These are phyloP conservation scores for Dipodomys stephensi DNA, from an alignment of 2,113 vertebrate genomes.

Conservation along the genomic window DNA sequence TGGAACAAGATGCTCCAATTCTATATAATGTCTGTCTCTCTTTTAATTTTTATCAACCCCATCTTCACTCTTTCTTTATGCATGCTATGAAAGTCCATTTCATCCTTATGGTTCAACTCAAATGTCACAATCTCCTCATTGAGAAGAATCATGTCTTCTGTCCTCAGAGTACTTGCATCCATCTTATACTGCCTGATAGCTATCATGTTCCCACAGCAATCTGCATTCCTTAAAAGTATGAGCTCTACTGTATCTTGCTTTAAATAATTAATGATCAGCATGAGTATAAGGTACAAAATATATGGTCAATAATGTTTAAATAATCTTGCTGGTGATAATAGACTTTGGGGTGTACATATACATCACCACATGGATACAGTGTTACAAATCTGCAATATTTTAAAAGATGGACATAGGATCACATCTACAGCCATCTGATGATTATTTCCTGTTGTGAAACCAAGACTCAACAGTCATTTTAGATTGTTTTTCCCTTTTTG, in stretches of 20 bases:
- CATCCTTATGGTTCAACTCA: not conserved
- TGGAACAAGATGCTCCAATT: not conserved
- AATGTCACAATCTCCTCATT: not conserved
- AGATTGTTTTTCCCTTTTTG: not conserved
- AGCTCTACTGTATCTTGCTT: not conserved
- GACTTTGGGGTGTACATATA: not conserved
- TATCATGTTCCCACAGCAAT: not conserved
- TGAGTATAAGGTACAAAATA: not conserved
- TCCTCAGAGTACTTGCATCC: not conserved
- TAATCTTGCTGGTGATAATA: not conserved
- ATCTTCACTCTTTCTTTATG: not conserved
- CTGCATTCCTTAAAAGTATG: not conserved
- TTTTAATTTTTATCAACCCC: not conserved
- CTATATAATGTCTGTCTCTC: not conserved
- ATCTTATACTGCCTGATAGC: not conserved
- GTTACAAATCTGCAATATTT: not conserved
- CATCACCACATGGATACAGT: not conserved
- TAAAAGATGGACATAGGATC: not conserved
- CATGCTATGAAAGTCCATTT: not conserved
- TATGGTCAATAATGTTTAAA: not conserved
- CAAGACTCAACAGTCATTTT: not conserved
- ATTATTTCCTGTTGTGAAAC: not conserved
- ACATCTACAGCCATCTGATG: not conserved
- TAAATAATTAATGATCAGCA: not conserved
- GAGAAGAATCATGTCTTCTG: not conserved